Conservation (phyloP, 1,140 invertebrate genomes). For the Amphibalanus amphitrite region DNA sequence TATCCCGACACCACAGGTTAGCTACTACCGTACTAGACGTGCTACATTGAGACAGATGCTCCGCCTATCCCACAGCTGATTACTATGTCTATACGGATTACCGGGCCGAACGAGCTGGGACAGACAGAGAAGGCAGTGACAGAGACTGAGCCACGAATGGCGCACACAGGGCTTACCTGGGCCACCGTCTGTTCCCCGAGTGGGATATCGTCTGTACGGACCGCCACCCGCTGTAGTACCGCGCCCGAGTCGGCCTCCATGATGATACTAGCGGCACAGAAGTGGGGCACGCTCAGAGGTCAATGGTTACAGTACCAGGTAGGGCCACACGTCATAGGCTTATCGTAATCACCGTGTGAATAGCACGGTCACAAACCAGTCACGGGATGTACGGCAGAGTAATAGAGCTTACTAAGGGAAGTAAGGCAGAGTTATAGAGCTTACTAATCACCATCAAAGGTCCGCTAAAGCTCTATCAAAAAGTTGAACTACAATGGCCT, state of each 20-base stretch:
- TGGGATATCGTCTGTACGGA: conserved; percentile 91
- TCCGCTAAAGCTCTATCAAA: neutral
- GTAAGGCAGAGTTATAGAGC: neutral
- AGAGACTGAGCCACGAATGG: too few species aligned
- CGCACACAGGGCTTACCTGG: conserved; percentile 50
- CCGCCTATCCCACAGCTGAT: too few species aligned
- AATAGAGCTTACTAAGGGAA: neutral
- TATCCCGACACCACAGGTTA: too few species aligned
- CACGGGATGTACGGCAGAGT: neutral
- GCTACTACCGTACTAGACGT: too few species aligned
- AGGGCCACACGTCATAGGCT: neutral
- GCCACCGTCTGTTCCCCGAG: conserved; percentile 95
- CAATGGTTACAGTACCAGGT: neutral
- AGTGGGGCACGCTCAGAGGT: neutral
- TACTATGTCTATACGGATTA: too few species aligned
- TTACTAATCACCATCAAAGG: neutral
- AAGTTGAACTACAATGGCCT: neutral
- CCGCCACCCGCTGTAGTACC: conserved; percentile 79
- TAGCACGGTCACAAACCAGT: neutral
- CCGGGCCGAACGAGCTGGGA: too few species aligned
- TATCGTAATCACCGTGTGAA: too few species aligned
- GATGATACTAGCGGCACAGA: conserved; percentile 52
- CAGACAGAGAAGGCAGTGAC: too few species aligned
- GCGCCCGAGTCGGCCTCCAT: conserved; percentile 83
- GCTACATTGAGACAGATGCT: too few species aligned